Conservation (phyloP, 2,113 vertebrate genomes). For the Dicrurus megarhynchus region DNA sequence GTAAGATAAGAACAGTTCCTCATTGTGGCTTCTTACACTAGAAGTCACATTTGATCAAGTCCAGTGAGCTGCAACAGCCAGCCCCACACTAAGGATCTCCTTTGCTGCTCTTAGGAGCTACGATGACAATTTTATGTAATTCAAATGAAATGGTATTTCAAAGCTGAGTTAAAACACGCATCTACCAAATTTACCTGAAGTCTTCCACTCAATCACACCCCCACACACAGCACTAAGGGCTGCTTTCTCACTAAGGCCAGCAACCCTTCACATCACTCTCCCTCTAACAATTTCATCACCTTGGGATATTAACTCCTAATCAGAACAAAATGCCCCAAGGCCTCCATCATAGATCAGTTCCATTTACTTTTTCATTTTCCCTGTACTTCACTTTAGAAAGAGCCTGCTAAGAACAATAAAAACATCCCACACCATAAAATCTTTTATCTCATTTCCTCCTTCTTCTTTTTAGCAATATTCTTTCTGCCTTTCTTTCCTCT, state of each 20-base stretch:
- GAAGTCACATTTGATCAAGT: neutral
- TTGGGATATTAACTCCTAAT: neutral
- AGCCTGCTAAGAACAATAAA: neutral
- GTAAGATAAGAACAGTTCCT: neutral
- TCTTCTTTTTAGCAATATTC: neutral
- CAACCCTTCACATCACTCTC: neutral
- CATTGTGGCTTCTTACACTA: neutral
- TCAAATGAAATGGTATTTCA: neutral
- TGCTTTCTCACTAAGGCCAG: neutral
- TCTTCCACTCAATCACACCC: neutral
- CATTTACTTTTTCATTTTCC: neutral
- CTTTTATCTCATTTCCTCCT: neutral
- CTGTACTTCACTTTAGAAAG: neutral
- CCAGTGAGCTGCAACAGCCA: neutral
- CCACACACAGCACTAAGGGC: rapidly evolving
- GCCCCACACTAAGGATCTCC: neutral
- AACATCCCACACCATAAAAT: neutral
- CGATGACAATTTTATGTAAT: rapidly evolving
- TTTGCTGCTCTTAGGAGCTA: neutral
- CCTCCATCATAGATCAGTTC: neutral
- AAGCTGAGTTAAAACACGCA: neutral
- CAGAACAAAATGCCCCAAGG: neutral
- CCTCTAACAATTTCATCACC: neutral
- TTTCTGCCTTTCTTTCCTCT: neutral
- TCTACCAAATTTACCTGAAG: neutral